These are phyloP conservation scores for Tenodera sinensis DNA, from an alignment of 2,888 invertebrate species.

Conservation along the genomic window DNA sequence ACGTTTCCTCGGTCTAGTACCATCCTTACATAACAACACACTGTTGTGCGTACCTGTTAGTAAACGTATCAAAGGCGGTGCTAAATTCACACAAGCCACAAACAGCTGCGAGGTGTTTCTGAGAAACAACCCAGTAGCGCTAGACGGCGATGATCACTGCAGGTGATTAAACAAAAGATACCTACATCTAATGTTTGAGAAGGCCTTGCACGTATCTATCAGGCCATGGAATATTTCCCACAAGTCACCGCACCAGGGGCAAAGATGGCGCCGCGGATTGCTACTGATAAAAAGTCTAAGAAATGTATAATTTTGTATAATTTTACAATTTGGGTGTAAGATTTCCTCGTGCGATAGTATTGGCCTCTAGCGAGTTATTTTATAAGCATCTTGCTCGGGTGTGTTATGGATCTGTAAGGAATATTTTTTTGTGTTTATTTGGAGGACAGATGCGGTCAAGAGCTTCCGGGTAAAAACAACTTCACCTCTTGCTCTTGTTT, in stretches of 20 bases:
- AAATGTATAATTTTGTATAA: constrained; percentile 1
- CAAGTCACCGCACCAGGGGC: background rate
- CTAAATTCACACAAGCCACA: too few relatives aligned
- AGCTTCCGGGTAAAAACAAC: background rate
- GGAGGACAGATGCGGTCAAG: background rate
- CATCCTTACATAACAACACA: too few relatives aligned
- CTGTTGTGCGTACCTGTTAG: too few relatives aligned
- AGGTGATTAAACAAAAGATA: background rate
- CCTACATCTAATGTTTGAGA: background rate
- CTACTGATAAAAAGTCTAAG: background rate
- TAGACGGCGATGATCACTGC: too few relatives aligned
- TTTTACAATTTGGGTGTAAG: background rate
- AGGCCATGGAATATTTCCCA: background rate
- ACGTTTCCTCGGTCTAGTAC: too few relatives aligned
- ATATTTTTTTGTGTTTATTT: background rate
- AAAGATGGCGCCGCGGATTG: background rate
- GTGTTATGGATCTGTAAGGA: background rate
- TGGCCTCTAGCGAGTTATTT: background rate
- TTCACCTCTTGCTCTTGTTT: background rate
- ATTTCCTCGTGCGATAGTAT: background rate
- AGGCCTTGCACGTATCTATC: background rate
- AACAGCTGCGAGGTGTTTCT: too few relatives aligned
- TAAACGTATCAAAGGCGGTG: too few relatives aligned
- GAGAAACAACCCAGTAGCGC: too few relatives aligned
- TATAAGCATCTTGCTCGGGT: background rate